Conservation (phyloP, 1,140 invertebrate species). For the Drosophila nannoptera region DNA sequence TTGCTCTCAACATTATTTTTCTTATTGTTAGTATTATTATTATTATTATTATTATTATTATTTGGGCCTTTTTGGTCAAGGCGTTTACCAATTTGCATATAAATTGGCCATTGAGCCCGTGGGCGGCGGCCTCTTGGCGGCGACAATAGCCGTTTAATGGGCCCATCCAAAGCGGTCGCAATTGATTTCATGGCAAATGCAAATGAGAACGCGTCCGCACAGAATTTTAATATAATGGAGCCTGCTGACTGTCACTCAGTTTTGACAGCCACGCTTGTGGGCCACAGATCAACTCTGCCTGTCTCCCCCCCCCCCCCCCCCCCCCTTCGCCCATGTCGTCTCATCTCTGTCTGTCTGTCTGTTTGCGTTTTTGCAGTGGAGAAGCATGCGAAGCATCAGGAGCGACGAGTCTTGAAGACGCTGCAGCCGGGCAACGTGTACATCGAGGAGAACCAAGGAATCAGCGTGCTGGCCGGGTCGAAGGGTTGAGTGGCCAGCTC, state of each 20-base stretch:
- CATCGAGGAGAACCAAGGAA: conserved; percentile 70
- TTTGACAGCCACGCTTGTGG: conserved; percentile 54
- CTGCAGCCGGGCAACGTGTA: conserved; percentile 75
- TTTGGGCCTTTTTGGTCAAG: conserved; percentile 34
- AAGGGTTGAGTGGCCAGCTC: conserved; percentile 44
- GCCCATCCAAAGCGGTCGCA: conserved; percentile 44
- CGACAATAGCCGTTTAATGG: conserved; percentile 63
- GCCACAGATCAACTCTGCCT: conserved; percentile 25
- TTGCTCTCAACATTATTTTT: not conserved
- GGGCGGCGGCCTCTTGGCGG: conserved; percentile 45
- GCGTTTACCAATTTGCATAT: conserved; percentile 48
- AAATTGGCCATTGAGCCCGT: conserved; percentile 49
- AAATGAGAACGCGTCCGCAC: conserved; percentile 43
- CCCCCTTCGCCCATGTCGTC: not conserved
- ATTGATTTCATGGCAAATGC: conserved; percentile 46
- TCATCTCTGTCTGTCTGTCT: not conserved
- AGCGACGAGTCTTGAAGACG: conserved; percentile 66
- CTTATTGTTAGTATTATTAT: not conserved
- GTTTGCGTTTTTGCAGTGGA: conserved; percentile 43
- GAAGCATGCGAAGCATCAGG: conserved; percentile 67
- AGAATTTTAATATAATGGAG: conserved; percentile 41
- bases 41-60: not conserved
- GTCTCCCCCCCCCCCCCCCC: not conserved
- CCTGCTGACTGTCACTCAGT: conserved; percentile 37
- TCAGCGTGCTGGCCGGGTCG: conserved; percentile 24